Evolutionary conservation across 2,888 invertebrate genomes (phyloP), one percentile per base, ranked within the genome.

Genomic region (Hedya salicella): DNA sequence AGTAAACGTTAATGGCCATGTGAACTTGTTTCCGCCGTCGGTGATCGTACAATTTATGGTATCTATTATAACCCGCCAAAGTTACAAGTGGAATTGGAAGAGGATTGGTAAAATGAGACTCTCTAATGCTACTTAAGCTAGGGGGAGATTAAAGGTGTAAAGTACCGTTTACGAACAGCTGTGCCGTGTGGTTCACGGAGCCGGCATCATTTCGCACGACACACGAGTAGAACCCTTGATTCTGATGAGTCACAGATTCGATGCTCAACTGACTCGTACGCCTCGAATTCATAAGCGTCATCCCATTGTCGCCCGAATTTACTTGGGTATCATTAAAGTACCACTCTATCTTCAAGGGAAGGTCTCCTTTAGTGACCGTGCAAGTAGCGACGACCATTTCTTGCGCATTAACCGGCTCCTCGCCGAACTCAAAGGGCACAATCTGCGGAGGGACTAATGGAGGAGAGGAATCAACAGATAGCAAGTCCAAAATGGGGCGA

Each of bases 361-460:
- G 84, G 83, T 96, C 96, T 52, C 96, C 96, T 84, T 96, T 95
- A 67, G 93, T 93, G 67, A 95, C 94, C 64, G 95, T 93, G 80
- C 96, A 96, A 61, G 94, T 94, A 16, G 94, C 92, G 72, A 95
- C 94, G 66, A 95, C 95, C 82, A 95, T 93, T 85, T 96, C 96
- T 78, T 95, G 95, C 70, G 95, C 95, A 83, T 96, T 95, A 50
- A 94, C 92, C 57, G 94, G 93, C 71, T 95, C 95, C 71, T 95
- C 95, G 70, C 96, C 96, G 81, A 96, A 96, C 77, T 95, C 94
- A 78, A 96, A 96, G 71, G 95, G 94, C 76, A 95, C 94, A 78
- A 97, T 95, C 93, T 96, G 96, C 71, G 96, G 96, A 78, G 95
- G 94, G 86, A 96, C 96, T 96, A 87, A 70, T 71, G 78, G 77